These are phyloP conservation scores for Echinometra lucunter DNA, from an alignment of 53 echinoderm and acorn worm genomes.

Conservation along the genomic window DNA sequence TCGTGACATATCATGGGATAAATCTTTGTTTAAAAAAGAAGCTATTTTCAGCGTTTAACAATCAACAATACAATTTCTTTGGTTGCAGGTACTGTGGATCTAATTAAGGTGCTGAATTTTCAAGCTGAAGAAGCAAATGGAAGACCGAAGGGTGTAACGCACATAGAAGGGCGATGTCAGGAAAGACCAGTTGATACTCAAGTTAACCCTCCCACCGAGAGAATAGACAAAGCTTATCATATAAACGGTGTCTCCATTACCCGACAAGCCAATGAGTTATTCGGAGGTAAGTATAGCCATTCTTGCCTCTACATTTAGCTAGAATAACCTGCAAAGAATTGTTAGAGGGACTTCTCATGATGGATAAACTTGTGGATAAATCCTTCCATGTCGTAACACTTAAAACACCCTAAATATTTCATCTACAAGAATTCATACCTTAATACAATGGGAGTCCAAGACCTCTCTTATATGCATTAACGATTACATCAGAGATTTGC, in stretches of 20 bases:
- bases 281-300: conserved; percentile 60
- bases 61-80: not conserved
- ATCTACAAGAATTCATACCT: too few relatives aligned
- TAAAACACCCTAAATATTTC: too few relatives aligned
- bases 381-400: too few relatives aligned
- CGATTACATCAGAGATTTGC: too few relatives aligned
- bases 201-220: conserved; percentile 9
- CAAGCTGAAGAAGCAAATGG: not conserved
- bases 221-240: conserved; percentile 42
- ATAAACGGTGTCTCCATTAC: not conserved
- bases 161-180: conserved; percentile 19
- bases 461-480: too few relatives aligned
- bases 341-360: too few relatives aligned
- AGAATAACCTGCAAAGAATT: too few relatives aligned
- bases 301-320: not conserved
- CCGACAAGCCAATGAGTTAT: conserved; percentile 52
- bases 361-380: too few relatives aligned
- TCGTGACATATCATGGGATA: not conserved
- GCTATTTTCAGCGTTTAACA: not conserved
- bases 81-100: conserved; percentile 61
- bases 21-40: not conserved
- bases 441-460: too few relatives aligned
- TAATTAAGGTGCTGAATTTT: conserved; percentile 61
- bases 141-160: conserved; percentile 41
- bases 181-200: conserved; percentile 40